Evolutionary conservation across 2,888 invertebrate genomes (phyloP).

Genomic region (Aleiodes alternator): DNA sequence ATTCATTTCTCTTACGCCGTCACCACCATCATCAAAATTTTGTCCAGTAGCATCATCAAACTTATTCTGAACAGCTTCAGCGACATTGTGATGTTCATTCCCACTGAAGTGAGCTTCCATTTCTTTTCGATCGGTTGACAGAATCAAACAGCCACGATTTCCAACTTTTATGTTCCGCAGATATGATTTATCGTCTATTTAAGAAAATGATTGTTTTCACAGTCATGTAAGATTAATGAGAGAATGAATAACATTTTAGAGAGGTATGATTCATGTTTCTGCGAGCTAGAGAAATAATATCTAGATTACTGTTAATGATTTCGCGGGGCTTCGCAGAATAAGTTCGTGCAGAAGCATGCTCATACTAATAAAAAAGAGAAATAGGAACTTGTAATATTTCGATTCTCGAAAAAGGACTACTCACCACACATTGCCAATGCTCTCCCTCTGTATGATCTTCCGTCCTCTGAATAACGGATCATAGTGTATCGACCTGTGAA

Average conservation of each 20-base stretch:
- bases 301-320: too few species aligned
- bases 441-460: background rate
- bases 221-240: too few species aligned
- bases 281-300: too few species aligned
- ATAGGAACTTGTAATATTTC: background rate
- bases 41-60: too few species aligned
- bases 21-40: too few species aligned
- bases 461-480: background rate
- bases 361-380: background rate
- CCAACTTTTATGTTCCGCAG: background rate
- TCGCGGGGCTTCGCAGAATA: too few species aligned
- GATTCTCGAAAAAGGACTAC: background rate
- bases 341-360: background rate
- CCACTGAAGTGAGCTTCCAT: background rate
- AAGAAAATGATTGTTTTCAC: background rate
- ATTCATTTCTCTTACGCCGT: too few species aligned
- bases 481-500: background rate
- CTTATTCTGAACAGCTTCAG: too few species aligned
- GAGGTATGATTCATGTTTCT: too few species aligned
- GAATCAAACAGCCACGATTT: background rate
- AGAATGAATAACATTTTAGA: too few species aligned
- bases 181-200: background rate
- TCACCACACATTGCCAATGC: background rate
- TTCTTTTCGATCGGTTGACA: background rate
- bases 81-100: too few species aligned